These are phyloP conservation scores for Bubo blakistoni DNA, from an alignment of 2,113 vertebrate species.

Conservation along the genomic window DNA sequence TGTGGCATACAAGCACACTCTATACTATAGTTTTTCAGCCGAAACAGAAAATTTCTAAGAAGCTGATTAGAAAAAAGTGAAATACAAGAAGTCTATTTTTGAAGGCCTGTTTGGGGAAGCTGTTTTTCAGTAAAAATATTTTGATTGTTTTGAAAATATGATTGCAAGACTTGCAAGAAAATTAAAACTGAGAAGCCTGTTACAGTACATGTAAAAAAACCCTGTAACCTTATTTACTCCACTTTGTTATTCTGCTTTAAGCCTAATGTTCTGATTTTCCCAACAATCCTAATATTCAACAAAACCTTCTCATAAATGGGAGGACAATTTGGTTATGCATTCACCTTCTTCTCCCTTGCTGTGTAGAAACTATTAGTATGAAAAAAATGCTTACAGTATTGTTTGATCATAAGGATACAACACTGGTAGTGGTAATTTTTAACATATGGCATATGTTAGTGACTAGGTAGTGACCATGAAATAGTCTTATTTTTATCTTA, in stretches of 20 bases:
- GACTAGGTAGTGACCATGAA: neutral
- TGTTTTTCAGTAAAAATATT: neutral
- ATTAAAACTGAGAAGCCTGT: neutral
- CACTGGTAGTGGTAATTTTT: neutral
- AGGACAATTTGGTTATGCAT: neutral
- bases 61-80: neutral
- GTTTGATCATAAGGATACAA: neutral
- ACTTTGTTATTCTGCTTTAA: neutral
- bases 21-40: neutral
- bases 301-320: neutral
- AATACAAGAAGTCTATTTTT: neutral
- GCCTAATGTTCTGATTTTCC: neutral
- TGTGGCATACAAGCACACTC: neutral
- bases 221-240: neutral
- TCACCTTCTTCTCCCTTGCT: neutral
- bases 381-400: neutral
- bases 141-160: neutral
- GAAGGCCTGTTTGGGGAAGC: neutral
- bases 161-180: neutral
- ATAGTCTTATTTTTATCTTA: neutral
- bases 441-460: neutral
- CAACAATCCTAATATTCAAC: neutral
- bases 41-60: neutral
- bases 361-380: neutral
- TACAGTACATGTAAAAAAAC: neutral